These are phyloP conservation scores for Bellardia bayeri DNA, from an alignment of 2,888 invertebrate species.

Conservation along the genomic window DNA sequence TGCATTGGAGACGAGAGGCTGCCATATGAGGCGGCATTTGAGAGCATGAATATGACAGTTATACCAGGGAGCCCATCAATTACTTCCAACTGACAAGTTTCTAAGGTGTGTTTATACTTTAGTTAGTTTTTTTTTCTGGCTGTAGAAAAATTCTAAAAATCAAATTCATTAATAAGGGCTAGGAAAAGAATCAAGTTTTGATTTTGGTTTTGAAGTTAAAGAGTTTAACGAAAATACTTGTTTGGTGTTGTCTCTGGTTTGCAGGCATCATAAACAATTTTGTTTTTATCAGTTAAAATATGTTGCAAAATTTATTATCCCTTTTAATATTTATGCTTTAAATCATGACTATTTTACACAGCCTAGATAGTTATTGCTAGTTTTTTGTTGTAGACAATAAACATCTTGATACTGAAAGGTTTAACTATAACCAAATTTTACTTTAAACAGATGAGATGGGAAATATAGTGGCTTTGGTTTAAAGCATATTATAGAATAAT, in stretches of 20 bases:
- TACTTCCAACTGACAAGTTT: slow-evolving; percentile 68
- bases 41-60: slow-evolving; percentile 67
- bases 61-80: slow-evolving; percentile 66
- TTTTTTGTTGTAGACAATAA: slow-evolving; percentile 22
- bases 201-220: neutral
- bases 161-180: neutral
- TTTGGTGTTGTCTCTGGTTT: neutral
- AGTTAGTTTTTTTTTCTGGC: neutral
- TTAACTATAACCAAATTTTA: slow-evolving; percentile 12
- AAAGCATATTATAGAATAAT: neutral
- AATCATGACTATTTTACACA: slow-evolving; percentile 52
- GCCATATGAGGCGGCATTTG: slow-evolving; percentile 31
- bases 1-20: slow-evolving; percentile 66
- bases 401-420: slow-evolving; percentile 28
- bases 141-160: slow-evolving; percentile 22
- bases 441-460: neutral
- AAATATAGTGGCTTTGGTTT: neutral
- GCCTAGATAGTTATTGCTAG: slow-evolving; percentile 13
- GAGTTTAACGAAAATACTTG: neutral
- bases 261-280: slow-evolving; percentile 48
- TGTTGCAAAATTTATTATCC: slow-evolving; percentile 59
- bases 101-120: slow-evolving; percentile 58
- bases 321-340: slow-evolving; percentile 58
- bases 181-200: neutral
- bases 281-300: slow-evolving; percentile 51